Evolutionary conservation across 2,888 invertebrate genomes (phyloP).

Genomic region (Lasioglossum vierecki): DNA sequence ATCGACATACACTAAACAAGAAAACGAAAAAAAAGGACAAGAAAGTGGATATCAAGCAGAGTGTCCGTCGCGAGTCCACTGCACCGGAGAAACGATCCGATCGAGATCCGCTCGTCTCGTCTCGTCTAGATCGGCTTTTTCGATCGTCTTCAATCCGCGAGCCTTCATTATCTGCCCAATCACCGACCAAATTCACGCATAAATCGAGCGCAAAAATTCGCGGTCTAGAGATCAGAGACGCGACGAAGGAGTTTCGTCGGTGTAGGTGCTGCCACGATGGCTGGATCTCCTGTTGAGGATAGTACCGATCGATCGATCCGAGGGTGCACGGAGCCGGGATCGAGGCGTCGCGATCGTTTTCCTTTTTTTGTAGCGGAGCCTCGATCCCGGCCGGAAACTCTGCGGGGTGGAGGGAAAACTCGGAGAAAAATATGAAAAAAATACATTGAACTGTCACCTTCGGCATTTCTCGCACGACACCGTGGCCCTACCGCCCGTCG

Average conservation of each 20-base stretch:
- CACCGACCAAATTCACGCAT: not conserved
- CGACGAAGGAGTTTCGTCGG: not conserved
- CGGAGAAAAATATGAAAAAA: not conserved
- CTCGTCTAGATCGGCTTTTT: not conserved
- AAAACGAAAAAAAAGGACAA: slow-evolving; percentile 37
- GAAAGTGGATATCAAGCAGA: slow-evolving; percentile 36
- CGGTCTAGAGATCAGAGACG: not conserved
- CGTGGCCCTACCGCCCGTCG: slow-evolving; percentile 57
- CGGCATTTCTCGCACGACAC: slow-evolving; percentile 46
- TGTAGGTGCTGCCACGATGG: not conserved
- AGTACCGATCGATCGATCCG: not conserved
- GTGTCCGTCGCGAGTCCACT: slow-evolving; percentile 55
- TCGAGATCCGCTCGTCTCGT: slow-evolving; percentile 4
- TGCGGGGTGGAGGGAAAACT: not conserved
- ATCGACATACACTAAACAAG: slow-evolving; percentile 61
- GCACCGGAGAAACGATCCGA: slow-evolving; percentile 26
- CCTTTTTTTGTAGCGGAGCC: slow-evolving; percentile 5
- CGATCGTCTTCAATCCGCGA: not conserved
- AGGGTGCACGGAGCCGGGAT: slow-evolving; percentile 12
- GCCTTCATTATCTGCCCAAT: not conserved
- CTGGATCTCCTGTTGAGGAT: not conserved
- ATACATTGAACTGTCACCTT: slow-evolving; percentile 23
- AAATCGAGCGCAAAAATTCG: not conserved
- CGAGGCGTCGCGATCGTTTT: not conserved
- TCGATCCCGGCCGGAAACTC: slow-evolving; percentile 21